Evolutionary conservation across 1,140 invertebrate genomes (phyloP).

Genomic region (Notospermus geniculatus): DNA sequence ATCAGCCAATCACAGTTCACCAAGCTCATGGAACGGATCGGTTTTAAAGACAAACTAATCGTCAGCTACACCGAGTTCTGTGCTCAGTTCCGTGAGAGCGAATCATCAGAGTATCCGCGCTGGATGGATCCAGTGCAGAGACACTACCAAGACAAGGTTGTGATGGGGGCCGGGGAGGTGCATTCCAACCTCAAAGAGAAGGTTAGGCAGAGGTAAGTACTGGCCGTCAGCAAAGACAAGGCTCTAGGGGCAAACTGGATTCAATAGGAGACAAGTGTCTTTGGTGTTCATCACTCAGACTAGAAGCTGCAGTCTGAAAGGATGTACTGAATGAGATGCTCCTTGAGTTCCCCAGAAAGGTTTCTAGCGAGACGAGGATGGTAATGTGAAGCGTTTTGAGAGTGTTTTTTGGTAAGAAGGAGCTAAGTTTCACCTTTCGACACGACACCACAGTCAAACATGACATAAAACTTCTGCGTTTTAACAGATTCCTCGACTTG

Average conservation of each 20-base stretch:
- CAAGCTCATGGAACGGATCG: constrained; percentile 43
- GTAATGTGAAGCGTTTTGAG: no score
- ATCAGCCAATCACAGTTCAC: constrained; percentile 36
- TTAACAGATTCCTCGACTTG: constrained; percentile 43
- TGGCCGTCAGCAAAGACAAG: no score
- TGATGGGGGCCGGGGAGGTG: constrained; percentile 46
- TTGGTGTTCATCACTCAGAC: no score
- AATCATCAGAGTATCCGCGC: constrained; percentile 37
- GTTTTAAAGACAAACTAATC: constrained; percentile 40
- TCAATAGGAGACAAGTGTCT: no score
- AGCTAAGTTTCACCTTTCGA: no score
- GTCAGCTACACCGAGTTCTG: constrained; percentile 50
- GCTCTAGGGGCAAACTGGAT: no score
- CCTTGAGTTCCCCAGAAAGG: no score
- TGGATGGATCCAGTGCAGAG: constrained; percentile 53
- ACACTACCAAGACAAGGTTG: constrained; percentile 32
- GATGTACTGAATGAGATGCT: no score
- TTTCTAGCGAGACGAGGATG: no score
- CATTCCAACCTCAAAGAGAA: constrained; percentile 51
- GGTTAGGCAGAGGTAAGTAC: constrained; percentile 46
- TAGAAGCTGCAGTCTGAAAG: no score
- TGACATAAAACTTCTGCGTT: neutral
- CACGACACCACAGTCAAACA: no score
- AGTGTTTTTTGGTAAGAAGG: no score
- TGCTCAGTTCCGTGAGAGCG: constrained; percentile 29